phyloP scores from a whole-genome alignment of 2,113 vertebrate species.

The Athene noctua region DNA sequence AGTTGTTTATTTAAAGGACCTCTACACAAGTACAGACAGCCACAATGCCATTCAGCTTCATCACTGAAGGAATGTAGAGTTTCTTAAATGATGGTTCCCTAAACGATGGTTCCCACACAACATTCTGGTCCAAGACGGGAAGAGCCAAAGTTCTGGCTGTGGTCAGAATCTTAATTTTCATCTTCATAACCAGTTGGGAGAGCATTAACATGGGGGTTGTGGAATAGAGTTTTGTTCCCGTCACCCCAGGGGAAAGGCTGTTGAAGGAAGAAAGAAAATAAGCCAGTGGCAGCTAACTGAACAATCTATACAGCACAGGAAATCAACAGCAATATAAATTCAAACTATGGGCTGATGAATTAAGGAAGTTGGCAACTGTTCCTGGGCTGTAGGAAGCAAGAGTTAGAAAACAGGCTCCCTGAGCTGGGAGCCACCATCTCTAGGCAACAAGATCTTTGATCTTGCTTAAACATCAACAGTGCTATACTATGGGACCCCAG shows the following conservation, averaged over 20 bases:
- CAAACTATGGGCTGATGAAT: neutral
- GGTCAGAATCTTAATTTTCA: constrained; percentile 68
- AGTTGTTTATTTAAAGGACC: constrained; percentile 73
- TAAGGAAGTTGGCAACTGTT: neutral
- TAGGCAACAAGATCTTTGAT: neutral
- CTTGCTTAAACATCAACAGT: neutral
- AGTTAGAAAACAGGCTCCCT: neutral
- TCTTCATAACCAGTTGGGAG: constrained; percentile 92
- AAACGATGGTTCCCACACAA: neutral
- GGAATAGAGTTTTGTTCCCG: constrained; percentile 87
- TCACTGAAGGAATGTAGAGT: neutral
- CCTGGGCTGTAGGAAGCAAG: neutral
- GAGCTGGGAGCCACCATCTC: neutral
- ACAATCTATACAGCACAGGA: neutral
- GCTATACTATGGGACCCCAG: neutral
- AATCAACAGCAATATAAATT: rapidly evolving
- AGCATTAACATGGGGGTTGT: constrained; percentile 86
- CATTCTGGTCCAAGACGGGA: constrained; percentile 53
- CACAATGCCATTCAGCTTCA: neutral
- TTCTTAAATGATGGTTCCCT: constrained; percentile 28
- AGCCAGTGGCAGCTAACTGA: neutral
- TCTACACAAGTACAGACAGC: neutral
- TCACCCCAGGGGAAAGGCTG: constrained; percentile 98
- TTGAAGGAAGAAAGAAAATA: constrained; percentile 19
- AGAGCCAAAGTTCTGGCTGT: constrained; percentile 67